phyloP scores from a whole-genome alignment of 2,797 vertebrate species.

The Lepilemur septentrionalis region DNA sequence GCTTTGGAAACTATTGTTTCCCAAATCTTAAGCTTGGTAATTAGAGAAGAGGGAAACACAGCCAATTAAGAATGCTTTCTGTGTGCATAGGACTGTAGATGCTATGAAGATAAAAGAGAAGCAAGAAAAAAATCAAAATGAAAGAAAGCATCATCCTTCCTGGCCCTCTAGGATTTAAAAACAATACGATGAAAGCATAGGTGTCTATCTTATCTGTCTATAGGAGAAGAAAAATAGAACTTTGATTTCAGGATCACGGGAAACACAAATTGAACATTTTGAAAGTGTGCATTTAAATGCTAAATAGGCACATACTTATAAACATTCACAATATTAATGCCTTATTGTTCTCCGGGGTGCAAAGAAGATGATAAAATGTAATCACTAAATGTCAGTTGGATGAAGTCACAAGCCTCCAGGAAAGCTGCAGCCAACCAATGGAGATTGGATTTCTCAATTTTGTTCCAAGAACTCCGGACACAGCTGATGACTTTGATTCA shows the following conservation, averaged over 20 bases:
- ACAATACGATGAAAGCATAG: not conserved
- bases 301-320: conserved; percentile 11
- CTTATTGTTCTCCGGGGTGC: not conserved
- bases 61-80: not conserved
- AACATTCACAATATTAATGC: not conserved
- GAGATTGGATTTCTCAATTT: conserved; percentile 2
- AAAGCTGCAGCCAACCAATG: not conserved
- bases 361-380: conserved; percentile 13
- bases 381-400: not conserved
- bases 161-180: not conserved
- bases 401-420: not conserved
- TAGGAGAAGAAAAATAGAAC: not conserved
- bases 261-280: conserved; percentile 31
- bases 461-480: not conserved
- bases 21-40: not conserved
- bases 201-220: not conserved
- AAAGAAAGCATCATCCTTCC: not conserved
- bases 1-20: conserved; percentile 1
- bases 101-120: not conserved
- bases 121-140: not conserved
- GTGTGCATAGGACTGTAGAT: not conserved
- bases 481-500: conserved; percentile 15
- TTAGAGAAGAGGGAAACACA: not conserved
- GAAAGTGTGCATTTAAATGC: conserved; percentile 35
- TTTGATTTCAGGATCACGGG: not conserved